Percentiles rank a stretch among this genome's conserved stretches.
Evolutionary conservation across 2,888 invertebrate genomes (phyloP).

Genomic region (Trachelus stipa): DNA sequence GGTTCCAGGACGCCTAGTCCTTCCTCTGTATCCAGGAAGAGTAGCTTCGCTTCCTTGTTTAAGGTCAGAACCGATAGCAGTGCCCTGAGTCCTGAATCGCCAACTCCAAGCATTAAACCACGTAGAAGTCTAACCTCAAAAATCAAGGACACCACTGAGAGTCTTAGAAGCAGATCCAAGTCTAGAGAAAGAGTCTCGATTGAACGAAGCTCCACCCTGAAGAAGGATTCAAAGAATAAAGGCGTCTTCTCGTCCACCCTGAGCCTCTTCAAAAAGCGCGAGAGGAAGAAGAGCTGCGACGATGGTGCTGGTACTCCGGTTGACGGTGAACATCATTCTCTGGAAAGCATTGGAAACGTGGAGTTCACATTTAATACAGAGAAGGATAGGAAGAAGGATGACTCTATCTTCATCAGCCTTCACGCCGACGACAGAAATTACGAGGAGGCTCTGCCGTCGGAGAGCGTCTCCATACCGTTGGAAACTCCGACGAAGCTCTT

Average conservation of each 20-base stretch:
- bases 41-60: conserved; percentile 85
- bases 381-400: conserved; percentile 37
- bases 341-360: conserved; percentile 56
- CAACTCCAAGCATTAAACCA: conserved; percentile 55
- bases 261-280: conserved; percentile 61
- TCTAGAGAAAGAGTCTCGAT: conserved; percentile 56
- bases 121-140: conserved; percentile 62
- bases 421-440: conserved; percentile 53
- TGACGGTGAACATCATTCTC: conserved; percentile 32
- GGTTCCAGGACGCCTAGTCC: conserved; percentile 76
- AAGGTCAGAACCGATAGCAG: conserved; percentile 72
- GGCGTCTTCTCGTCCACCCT: conserved; percentile 64
- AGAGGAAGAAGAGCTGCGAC: conserved; percentile 58
- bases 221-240: conserved; percentile 60
- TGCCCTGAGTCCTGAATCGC: conserved; percentile 61
- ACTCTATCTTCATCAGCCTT: conserved; percentile 54
- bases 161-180: conserved; percentile 62
- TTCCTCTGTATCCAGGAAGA: conserved; percentile 77
- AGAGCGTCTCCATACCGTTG: conserved; percentile 59
- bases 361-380: conserved; percentile 56
- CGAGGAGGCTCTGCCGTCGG: conserved; percentile 57
- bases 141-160: conserved; percentile 64
- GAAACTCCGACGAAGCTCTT: conserved; percentile 59
- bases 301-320: conserved; percentile 38
- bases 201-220: conserved; percentile 49